Base-by-base conservation (phyloP, 2,797 vertebrate species). In the Channallabes apus region DNA sequence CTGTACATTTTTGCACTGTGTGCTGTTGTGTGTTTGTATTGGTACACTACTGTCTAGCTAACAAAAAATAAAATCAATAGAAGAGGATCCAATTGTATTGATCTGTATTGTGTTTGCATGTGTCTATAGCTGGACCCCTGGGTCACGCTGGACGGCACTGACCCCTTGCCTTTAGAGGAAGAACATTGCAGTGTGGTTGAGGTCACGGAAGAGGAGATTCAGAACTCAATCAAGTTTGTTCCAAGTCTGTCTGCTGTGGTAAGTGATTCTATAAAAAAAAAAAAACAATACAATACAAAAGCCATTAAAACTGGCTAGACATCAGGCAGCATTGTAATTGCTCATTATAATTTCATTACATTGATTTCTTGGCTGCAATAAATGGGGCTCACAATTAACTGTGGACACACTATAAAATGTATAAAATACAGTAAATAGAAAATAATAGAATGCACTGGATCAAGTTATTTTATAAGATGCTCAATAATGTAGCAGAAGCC, bases 241-340 rank as follows among this genome's bases (percentile, higher is more conserved):
- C 98, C 98, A 22, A 98, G 97, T 88, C 95, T 99, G 90, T 98
- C 98, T 86, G 96, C 98, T 0, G 97, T 99, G 97, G 98, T 99
- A 93, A 65, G 97, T n/a, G 4, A 67, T n/a, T 51, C 24, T 83
- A 12, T 54, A 11, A 65, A 51, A 18, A 27, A 51, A 56, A 56
- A 11, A 32, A 17, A 7, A 7, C 1, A 29, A 20, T 56, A 64
- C 35, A n/a, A 3, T 46, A 14, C 11, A 51, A 51, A 51, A 51
- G 61, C n/a, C 5, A 22, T 11, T 32, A 20, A 32, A 58, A 51
- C 46, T 51, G 46, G 46, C 46, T 2, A 51, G 46, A 51, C 46
- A 51, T 51, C 11, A 77, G 11, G 32, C 22, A 59, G 54, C 17
- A 59, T 14, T 20, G 29, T 56, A n/a, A 29, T 75, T 3, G 18